Base-by-base conservation (phyloP, 37 sponge, comb jelly and placozoan species). In the Cladorhizidae sp. region DNA sequence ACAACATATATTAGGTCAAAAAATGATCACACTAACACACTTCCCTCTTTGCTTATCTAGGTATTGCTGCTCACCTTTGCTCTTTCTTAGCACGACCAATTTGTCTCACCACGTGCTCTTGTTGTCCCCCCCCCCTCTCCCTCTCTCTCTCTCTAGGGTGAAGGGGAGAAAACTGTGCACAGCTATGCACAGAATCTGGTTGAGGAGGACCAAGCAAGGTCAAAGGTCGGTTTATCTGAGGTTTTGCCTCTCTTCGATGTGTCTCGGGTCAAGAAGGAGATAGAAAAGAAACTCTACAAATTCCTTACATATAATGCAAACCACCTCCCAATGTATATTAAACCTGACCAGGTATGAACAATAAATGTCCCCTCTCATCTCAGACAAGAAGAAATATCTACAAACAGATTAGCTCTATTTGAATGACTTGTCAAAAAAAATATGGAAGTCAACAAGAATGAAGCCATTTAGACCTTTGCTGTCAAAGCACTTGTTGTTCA, bases 261-360 rank as follows among this genome's bases (percentile, higher is more conserved):
- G 22, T 83, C 79, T 25, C 50, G 81, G n/a, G 54, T 82, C 25
- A 82, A 82, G 62, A 23, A 33, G 25, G 18, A 74, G 5, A 40
- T 88, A 38, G 40, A 79, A 22, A 74, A 82, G 73, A 56, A 78
- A 0, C 87, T 95, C 39, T 77, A 81, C 51, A 43, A 39, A 39
- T 94, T 83, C 67, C 67, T 97, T 12, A 70, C 83, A 69, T 90
- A 97, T 85, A 94, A 97, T 83, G 76, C 71, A 64, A 86, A 94
- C 72, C 95, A 94, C 67, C 91, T 97, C 18, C 93, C 98, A 33
- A 90, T 94, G 93, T 97, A 90, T 59, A 89, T 93, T 25, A 84
- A 70, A 59, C 89, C 89, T 40, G 77, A 93, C 75, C 77, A 83
- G 64, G 2, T 88, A 33, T 36, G 15, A 54, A 12, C 74, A 74